phyloP scores from a whole-genome alignment of 64 coral and sea anemone genomes.

The Actinia equina region DNA sequence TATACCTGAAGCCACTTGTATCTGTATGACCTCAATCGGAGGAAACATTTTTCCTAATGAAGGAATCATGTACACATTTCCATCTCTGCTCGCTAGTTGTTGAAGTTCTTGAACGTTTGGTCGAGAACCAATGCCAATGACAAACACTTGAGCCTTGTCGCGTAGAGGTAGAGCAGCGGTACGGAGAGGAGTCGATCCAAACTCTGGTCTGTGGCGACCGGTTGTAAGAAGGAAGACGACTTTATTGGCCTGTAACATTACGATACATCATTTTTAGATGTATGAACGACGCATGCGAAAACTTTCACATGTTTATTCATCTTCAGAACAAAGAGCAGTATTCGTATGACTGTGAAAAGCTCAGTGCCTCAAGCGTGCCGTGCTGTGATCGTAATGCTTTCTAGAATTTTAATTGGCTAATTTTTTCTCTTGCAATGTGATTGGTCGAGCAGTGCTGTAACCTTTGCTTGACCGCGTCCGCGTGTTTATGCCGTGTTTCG shows the following conservation, averaged over 20 bases:
- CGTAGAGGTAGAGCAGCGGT: conserved; percentile 34
- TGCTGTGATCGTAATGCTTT: too few relatives aligned
- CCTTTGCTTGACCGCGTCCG: too few relatives aligned
- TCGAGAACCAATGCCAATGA: conserved; percentile 39
- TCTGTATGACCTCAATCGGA: conserved; percentile 4
- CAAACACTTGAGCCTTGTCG: conserved; percentile 32
- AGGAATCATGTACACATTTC: conserved; percentile 30
- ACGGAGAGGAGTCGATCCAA: conserved; percentile 19
- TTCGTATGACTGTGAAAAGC: too few relatives aligned
- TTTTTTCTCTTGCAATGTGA: too few relatives aligned
- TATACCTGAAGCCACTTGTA: conserved; percentile 2
- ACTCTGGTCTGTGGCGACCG: conserved; percentile 12
- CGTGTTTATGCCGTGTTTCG: too few relatives aligned
- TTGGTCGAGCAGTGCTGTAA: too few relatives aligned
- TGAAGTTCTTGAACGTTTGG: conserved; percentile 8
- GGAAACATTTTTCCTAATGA: conserved; percentile 7
- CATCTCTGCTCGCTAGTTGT: conserved; percentile 2
- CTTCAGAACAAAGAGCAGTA: too few relatives aligned
- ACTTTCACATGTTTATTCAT: too few relatives aligned
- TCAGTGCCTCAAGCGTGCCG: too few relatives aligned
- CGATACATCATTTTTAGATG: neutral
- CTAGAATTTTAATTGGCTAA: too few relatives aligned
- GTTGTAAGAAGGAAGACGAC: conserved; percentile 38
- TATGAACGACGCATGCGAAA: too few relatives aligned
- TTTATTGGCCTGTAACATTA: neutral